Evolutionary conservation across 2,113 vertebrate genomes (phyloP).

Genomic region (Protobothrops flavoviridis): DNA sequence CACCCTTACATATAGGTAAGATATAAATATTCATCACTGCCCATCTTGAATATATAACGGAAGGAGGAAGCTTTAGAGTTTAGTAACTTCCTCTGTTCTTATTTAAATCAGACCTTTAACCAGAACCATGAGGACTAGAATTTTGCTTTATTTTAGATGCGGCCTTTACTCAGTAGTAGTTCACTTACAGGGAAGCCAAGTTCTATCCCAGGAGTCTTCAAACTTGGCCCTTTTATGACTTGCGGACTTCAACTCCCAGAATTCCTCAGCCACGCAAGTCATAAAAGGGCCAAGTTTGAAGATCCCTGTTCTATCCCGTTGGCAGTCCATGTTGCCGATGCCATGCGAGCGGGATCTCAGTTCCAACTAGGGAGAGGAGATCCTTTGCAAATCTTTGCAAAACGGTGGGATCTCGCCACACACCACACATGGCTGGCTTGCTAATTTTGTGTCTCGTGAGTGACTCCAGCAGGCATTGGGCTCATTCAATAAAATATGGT

Average conservation of each 20-base stretch:
- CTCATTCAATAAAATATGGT: neutral
- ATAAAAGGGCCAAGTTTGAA: too few relatives aligned
- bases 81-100: neutral
- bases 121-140: neutral
- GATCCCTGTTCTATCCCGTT: neutral
- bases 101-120: neutral
- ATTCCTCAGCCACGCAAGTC: too few relatives aligned
- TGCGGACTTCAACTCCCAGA: too few relatives aligned
- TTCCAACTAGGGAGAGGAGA: neutral
- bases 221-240: too few relatives aligned
- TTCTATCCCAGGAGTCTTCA: neutral
- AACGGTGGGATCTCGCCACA: neutral
- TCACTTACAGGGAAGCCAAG: neutral
- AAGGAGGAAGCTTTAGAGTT: too few relatives aligned
- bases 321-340: neutral
- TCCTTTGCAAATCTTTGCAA: neutral
- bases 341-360: neutral
- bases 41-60: too few relatives aligned
- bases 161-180: neutral
- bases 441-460: neutral
- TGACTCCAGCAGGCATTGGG: neutral
- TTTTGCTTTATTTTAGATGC: neutral
- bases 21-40: too few relatives aligned
- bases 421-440: neutral
- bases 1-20: too few relatives aligned